Base-by-base conservation (phyloP, 2,113 vertebrate genomes). In the Meleagris gallopavo region DNA sequence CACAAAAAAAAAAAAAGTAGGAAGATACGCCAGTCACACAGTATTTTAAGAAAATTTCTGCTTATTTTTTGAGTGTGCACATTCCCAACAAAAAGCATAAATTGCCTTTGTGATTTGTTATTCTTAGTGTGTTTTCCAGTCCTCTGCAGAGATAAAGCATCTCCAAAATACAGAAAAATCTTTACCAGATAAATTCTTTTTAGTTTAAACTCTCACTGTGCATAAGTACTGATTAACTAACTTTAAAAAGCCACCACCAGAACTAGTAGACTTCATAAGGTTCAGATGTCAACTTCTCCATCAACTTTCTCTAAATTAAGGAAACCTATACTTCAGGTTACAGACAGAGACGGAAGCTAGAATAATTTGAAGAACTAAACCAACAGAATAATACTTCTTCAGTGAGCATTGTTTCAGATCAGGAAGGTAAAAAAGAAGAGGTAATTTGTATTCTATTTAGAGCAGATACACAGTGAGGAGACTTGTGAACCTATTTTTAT, bases 21-120 rank as follows among this genome's bases (percentile, higher is more conserved):
- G 18, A 36, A 74, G 46, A 91, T 0, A 30, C 14, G 9, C 2
- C 69, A 6, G 7, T 29, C 5, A 52, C 12, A 15, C 1, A 30
- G 1, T 41, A 48, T n/a, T 54, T 15, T 6, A 4, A 46, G 21
- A 58, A 34, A 20, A 13, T 2, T 43, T 41, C 60, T 46, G 9
- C 3, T 43, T 3, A 18, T 50, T 77, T 93, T 76, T 5, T 64
- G 32, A 34, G 5, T 6, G 18, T 8, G 4, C 34, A 24, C 9
- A 40, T 4, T 6, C 64, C 11, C 21, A 52, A 50, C 1, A n/a
- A 66, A 58, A 36, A 0, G 4, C 20, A 3, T 4, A 30, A 16
- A 9, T 1, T 32, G 2, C 27, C 41, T 57, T 41, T 41, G 64
- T 2, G 66, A 12, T 32, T 77, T 50, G 6, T 13, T 54, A 67